Base-by-base conservation (phyloP, 2,888 invertebrate species). In the Athripsodes cinereus region DNA sequence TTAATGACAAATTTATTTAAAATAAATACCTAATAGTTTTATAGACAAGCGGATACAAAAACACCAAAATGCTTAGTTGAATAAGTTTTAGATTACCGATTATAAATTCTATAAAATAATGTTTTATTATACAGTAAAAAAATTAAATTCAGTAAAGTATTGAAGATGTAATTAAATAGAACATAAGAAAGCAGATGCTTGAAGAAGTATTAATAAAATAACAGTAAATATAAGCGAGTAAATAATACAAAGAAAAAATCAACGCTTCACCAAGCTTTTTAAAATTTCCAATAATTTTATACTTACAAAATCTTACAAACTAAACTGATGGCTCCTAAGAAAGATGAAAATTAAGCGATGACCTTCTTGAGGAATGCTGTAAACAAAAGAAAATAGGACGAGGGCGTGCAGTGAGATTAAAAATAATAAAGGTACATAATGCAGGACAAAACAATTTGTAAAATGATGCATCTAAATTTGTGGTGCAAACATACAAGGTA, bases 341-440 rank as follows among this genome's bases (percentile, higher is more conserved):
- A 40, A 52, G 52, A 20, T 22, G 49, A 22, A 21, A 61, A 31
- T 68, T 78, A 85, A 79, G 81, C 82, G 84, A 87, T 84, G 78
- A 86, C 79, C 81, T 86, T 87, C 84, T 86, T 87, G 81, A 87
- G 84, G 84, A 87, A 87, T 78, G 86, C 87, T 87, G 85, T 69
- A 84, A 40, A 40, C 13, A 84, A 76, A 71, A 68, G 64, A n/a
- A 70, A 67, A 70, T 50, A 73, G 69, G 76, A 67, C 65, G 59
- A 53, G 53, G 57, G 47, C 56, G 57, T 61, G 59, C 55, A 47
- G 16, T 22, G 51, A 51, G 18, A 8, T 51, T 11, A 51, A 11
- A 13, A 21, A 56, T 57, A 54, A 63, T 56, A 49, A 55, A 54
- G n/a, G 6, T 31, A 31, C 8, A 11, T 8, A 40, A n/a, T n/a